Percentiles rank a stretch among this genome's conserved stretches.
Conservation (phyloP, 2,113 vertebrate species). For the Alectura lathami region DNA sequence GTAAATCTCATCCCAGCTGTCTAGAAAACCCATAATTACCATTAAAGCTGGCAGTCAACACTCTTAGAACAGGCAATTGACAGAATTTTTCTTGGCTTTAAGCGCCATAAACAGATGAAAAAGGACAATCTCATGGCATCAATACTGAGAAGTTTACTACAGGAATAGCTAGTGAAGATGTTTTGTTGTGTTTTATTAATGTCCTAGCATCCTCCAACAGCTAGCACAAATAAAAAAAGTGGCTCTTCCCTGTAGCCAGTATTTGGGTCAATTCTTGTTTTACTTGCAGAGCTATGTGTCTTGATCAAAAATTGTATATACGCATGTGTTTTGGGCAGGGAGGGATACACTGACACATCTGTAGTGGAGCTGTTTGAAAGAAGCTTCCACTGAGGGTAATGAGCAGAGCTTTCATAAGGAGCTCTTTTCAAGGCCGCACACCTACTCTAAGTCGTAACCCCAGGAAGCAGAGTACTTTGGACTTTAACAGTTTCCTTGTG, state of each 20-base stretch:
- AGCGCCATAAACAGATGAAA: neutral
- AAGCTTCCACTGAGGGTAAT: neutral
- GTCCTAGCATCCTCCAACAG: neutral
- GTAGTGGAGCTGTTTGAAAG: neutral
- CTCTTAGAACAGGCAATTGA: neutral
- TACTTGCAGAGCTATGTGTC: neutral
- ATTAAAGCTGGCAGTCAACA: neutral
- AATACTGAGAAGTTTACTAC: neutral
- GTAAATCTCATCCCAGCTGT: neutral
- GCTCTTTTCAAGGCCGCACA: neutral
- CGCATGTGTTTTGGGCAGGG: neutral
- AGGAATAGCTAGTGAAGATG: neutral
- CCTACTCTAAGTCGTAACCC: neutral
- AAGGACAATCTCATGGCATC: neutral
- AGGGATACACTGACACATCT: too few relatives aligned
- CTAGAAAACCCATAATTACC: neutral
- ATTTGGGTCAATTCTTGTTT: neutral
- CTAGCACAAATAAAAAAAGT: neutral
- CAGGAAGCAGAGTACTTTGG: fast-evolving
- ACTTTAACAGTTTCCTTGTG: neutral
- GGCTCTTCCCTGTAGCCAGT: neutral
- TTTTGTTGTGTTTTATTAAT: neutral
- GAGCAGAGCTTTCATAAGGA: neutral
- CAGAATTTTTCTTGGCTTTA: neutral
- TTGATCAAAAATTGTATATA: neutral